Evolutionary conservation across 2,888 invertebrate genomes (phyloP).

Genomic region (Dermolepida albohirtum): DNA sequence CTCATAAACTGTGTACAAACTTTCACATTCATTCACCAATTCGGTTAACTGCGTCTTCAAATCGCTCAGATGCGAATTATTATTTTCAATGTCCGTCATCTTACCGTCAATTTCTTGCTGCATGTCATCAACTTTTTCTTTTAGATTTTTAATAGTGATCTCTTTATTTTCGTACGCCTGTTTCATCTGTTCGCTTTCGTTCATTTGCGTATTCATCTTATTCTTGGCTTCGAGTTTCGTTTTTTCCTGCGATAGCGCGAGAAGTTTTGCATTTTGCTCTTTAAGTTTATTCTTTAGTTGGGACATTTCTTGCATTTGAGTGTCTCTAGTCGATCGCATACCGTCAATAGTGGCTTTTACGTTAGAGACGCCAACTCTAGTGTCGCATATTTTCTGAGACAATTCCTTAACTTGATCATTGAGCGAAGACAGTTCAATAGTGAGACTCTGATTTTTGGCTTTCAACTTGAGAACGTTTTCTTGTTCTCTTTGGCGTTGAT

Average conservation of each 20-base stretch:
- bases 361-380: slow-evolving; percentile 87
- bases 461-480: slow-evolving; percentile 86
- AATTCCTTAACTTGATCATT: slow-evolving; percentile 77
- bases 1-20: slow-evolving; percentile 76
- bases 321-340: slow-evolving; percentile 92
- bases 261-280: slow-evolving; percentile 85
- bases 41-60: slow-evolving; percentile 75
- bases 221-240: slow-evolving; percentile 82
- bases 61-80: slow-evolving; percentile 81
- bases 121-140: slow-evolving; percentile 79
- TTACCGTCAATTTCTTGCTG: slow-evolving; percentile 83
- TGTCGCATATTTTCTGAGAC: slow-evolving; percentile 84
- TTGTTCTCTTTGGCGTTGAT: slow-evolving; percentile 87
- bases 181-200: slow-evolving; percentile 68
- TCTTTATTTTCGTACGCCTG: slow-evolving; percentile 77
- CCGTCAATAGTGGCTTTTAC: slow-evolving; percentile 97
- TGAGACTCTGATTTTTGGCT: slow-evolving; percentile 86
- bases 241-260: slow-evolving; percentile 86
- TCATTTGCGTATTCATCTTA: slow-evolving; percentile 67
- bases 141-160: slow-evolving; percentile 70
- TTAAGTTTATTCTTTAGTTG: slow-evolving; percentile 84
- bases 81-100: slow-evolving; percentile 83
- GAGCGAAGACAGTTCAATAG: slow-evolving; percentile 79
- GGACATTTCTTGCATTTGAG: slow-evolving; percentile 88
- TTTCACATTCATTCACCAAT: slow-evolving; percentile 77